A percentile compares a stretch with the other conserved stretches of the same genome.
phyloP scores from a whole-genome alignment of 2,797 vertebrate species.

The Pteronotus mesoamericanus region DNA sequence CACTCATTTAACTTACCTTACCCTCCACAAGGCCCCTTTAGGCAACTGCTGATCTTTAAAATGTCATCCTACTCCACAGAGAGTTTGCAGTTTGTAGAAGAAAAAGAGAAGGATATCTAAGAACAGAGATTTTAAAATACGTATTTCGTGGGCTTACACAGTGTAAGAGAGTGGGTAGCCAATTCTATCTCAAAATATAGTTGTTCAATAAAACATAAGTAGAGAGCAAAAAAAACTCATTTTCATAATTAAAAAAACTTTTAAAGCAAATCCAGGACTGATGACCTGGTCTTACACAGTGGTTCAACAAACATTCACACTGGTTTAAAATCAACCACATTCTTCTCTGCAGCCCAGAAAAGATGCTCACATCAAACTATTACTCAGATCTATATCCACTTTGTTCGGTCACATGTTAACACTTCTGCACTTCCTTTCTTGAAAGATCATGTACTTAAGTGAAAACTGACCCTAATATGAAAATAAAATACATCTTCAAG shows the following conservation, averaged over 20 bases:
- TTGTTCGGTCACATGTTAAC: slow-evolving; percentile 41
- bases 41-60: slow-evolving; percentile 4
- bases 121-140: neutral
- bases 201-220: neutral
- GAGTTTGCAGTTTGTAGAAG: neutral
- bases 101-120: neutral
- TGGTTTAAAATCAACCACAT: slow-evolving; percentile 32
- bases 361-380: neutral
- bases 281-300: neutral
- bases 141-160: neutral
- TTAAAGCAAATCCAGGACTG: neutral
- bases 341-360: slow-evolving; percentile 32
- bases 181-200: neutral
- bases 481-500: slow-evolving; percentile 50
- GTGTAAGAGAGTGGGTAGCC: neutral
- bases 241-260: slow-evolving; percentile 4
- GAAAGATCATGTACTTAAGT: slow-evolving; percentile 33
- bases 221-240: neutral
- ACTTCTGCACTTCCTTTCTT: slow-evolving; percentile 26
- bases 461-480: slow-evolving; percentile 50
- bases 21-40: neutral
- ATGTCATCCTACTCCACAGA: neutral
- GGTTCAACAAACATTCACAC: neutral
- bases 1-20: neutral
- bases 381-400: neutral